Percentiles rank a stretch among this genome's conserved stretches.
phyloP scores from a whole-genome alignment of 2,797 vertebrate species.

The Cyprinella venusta region DNA sequence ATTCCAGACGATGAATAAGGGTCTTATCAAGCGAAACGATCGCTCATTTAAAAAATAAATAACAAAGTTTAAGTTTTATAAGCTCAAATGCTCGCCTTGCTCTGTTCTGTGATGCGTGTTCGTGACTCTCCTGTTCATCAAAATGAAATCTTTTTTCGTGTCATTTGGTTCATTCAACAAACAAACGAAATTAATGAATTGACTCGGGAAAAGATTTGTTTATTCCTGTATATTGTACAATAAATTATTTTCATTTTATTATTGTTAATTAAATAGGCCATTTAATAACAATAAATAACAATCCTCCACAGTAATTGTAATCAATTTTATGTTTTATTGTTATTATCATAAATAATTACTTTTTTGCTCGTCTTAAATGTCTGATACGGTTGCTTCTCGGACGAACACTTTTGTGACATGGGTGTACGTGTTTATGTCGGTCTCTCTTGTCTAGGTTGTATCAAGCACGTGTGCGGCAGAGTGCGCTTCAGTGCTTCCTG shows the following conservation, averaged over 20 bases:
- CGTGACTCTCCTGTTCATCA: no score
- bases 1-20: no score
- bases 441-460: conserved; percentile 76
- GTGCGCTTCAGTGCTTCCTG: conserved; percentile 89
- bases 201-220: no score
- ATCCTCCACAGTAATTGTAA: not conserved
- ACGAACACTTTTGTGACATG: not conserved
- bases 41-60: no score
- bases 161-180: no score
- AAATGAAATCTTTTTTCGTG: no score
- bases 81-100: no score
- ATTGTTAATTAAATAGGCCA: not conserved
- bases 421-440: not conserved
- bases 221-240: not conserved
- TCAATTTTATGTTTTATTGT: not conserved
- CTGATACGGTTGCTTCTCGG: not conserved
- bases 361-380: not conserved
- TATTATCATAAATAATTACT: not conserved
- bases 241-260: not conserved
- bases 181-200: no score
- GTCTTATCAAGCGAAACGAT: no score
- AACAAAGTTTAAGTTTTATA: no score
- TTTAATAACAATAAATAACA: not conserved
- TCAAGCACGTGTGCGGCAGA: conserved; percentile 90
- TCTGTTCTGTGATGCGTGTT: no score